phyloP scores from a whole-genome alignment of 2,797 vertebrate genomes.

The Melanotaenia pygmaea region DNA sequence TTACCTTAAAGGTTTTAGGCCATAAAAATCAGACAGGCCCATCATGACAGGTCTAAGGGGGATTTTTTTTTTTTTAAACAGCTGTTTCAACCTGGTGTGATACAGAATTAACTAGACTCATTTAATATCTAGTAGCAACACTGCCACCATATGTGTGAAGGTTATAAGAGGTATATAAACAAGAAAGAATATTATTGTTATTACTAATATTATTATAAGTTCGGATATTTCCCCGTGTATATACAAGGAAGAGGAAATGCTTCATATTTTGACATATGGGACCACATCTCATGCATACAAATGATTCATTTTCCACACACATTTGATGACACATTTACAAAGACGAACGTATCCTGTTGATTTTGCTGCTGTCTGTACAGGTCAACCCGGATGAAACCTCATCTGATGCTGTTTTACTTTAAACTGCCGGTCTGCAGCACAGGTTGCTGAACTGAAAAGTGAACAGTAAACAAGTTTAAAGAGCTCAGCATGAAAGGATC shows the following conservation, averaged over 20 bases:
- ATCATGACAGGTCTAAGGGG: neutral
- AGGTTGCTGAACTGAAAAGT: neutral
- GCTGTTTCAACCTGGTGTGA: neutral
- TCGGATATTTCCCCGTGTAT: constrained; percentile 1
- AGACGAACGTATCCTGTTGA: neutral
- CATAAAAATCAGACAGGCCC: neutral
- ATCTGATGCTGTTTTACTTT: neutral
- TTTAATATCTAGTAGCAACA: neutral
- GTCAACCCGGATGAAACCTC: neutral
- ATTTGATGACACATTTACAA: neutral
- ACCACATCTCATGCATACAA: neutral
- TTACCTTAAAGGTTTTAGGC: neutral
- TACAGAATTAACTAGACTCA: neutral
- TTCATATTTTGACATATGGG: neutral
- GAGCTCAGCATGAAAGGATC: neutral
- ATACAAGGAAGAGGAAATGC: neutral
- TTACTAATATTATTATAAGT: neutral
- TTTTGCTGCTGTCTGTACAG: neutral
- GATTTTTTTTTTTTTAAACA: neutral
- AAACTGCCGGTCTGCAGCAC: neutral
- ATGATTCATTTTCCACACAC: neutral
- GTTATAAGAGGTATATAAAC: neutral
- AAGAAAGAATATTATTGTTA: neutral
- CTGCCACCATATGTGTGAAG: neutral
- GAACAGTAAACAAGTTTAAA: neutral